Base-by-base conservation (phyloP, 1,140 invertebrate genomes). In the Microplitis mediator region DNA sequence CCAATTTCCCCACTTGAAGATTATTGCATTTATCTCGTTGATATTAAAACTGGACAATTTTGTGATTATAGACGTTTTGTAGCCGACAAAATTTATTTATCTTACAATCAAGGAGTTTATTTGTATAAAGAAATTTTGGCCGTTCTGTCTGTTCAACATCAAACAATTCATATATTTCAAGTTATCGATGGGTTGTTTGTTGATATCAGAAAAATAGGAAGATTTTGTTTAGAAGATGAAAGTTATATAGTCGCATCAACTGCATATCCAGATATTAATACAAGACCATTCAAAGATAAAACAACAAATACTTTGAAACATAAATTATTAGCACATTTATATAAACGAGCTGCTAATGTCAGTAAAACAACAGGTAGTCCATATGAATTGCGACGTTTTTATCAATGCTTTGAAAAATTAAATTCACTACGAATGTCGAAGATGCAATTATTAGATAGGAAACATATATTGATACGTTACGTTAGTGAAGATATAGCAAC, bases 151-250 rank as follows among this genome's bases (percentile, higher is more conserved):
- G 94, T 98, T 6, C 95, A 98, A 80, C 96, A 98, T 85, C 97
- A 99, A 88, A 95, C 94, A n/a, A 96, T 99, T 82, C 95, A 98
- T 82, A 92, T 98, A 72, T 98, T 95, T 87, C 94, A 97, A 86
- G 91, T 98, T 52, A 89, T 93, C 4, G 89, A 93, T 79, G 96
- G 95, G n/a, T 93, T 91, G 87, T 93, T 98, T 80, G 88, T 94
- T 58, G 92, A 93, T 85, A 92, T 95, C 5, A 89, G 93, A 77
- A 94, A 90, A 80, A 96, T 98, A 79, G 96, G 95, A 65, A 86
- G 95, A 78, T 97, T 97, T 87, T 97, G 96, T 86, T 94, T 93
- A 84, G 95, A 97, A 83, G 95, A 97, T 86, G 96, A 98, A 85
- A 92, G 88, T 13, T 92, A 90, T 80, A 87, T 91, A 76, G 88